Percentiles rank a stretch among this genome's conserved stretches.
Conservation (phyloP, 1,140 invertebrate species). For the Musca vetustissima region DNA sequence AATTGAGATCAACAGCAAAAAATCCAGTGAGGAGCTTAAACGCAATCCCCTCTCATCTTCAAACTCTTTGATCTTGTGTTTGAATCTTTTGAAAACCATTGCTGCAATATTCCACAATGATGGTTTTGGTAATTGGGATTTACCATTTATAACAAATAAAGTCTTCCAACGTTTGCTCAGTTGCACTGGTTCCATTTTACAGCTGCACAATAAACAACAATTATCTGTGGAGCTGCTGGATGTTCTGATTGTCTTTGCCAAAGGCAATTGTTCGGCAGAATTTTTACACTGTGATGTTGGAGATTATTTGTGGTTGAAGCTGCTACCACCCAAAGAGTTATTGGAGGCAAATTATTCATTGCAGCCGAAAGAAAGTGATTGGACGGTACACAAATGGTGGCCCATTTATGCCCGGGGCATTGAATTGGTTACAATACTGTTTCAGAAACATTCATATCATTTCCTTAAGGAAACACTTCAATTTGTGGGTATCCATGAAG, state of each 20-base stretch:
- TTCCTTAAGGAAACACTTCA: slow-evolving; percentile 60
- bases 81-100: slow-evolving; percentile 50
- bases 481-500: slow-evolving; percentile 63
- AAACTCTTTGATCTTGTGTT: slow-evolving; percentile 44
- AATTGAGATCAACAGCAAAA: slow-evolving; percentile 28
- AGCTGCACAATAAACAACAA: slow-evolving; percentile 38
- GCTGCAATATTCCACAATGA: slow-evolving; percentile 44
- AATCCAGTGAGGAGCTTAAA: slow-evolving; percentile 37
- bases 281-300: slow-evolving; percentile 61
- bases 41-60: slow-evolving; percentile 25
- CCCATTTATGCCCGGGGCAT: slow-evolving; percentile 60
- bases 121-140: slow-evolving; percentile 48
- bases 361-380: slow-evolving; percentile 44
- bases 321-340: slow-evolving; percentile 60
- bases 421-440: slow-evolving; percentile 61
- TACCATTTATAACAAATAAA: slow-evolving; percentile 45
- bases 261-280: slow-evolving; percentile 60
- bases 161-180: slow-evolving; percentile 47
- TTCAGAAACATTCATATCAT: slow-evolving; percentile 61
- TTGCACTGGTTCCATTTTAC: slow-evolving; percentile 44
- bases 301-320: slow-evolving; percentile 61
- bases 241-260: slow-evolving; percentile 60
- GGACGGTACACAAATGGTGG: slow-evolving; percentile 63
- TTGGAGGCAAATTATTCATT: slow-evolving; percentile 35
- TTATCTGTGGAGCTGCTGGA: slow-evolving; percentile 47